Evolutionary conservation across 2,113 vertebrate genomes (phyloP), one percentile per base, ranked within the genome.

Genomic region (Oryzias javanicus): DNA sequence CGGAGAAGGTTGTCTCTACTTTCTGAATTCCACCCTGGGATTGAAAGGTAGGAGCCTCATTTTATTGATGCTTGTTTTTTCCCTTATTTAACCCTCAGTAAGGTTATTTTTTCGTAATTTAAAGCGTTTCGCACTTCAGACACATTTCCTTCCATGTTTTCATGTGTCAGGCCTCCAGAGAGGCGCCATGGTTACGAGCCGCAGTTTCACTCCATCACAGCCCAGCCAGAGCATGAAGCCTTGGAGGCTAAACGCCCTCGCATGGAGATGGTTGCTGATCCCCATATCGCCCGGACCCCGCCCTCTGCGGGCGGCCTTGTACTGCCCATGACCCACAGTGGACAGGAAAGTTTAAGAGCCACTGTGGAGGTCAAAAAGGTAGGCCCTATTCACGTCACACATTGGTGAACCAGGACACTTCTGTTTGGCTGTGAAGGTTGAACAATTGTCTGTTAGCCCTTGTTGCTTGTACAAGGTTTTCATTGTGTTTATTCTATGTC

Each of bases 11-110:
- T 95, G 6, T 99, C 97, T 13, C 83, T 98, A 84, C 92, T 99
- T 24, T 98, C 97, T 0, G 97, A 99, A 77, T 98, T 98, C 81
- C 97, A 99, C 78, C 96, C 97, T 0, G 96, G 93, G 69, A 90
- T 94, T 55, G 97, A 99, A 83, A 94, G 97, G 97, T 98, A 86
- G 79, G 35, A 35, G 35, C n/a, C 3, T 35, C 35, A 35, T 35
- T 35, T 35, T 35, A 12, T 42, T 2, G 0, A 12, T 55, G 12
- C 12, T 1, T 10, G 10, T 3, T 16, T 19, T 25, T 35, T 24
- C 5, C 13, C 19, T 18, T 48, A 20, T 12, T 35, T 35, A 8
- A 35, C 29, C 29, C 29, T 35, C 10, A 3, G 12, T 35, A 35
- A 35, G 35, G 10, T 12, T 12, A 35, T 35, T 35, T 35, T 35